phyloP scores from a whole-genome alignment of 2,113 vertebrate genomes.

The Myocastor coypus region DNA sequence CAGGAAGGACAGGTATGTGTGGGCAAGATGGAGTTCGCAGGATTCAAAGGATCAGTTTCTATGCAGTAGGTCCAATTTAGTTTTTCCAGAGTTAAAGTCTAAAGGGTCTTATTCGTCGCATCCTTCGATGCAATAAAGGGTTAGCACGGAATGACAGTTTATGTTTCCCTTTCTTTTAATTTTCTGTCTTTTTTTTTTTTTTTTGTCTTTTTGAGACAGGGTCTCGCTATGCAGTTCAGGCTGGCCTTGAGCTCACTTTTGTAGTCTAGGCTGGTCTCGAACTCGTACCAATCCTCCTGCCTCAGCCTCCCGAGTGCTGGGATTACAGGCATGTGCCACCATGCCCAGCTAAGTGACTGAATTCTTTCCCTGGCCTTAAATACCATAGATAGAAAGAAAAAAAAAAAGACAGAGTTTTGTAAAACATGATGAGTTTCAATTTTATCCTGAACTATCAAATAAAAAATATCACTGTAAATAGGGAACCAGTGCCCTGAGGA shows the following conservation, averaged over 20 bases:
- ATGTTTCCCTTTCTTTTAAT: conserved; percentile 22
- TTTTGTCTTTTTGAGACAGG: no score
- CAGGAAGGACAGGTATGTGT: neutral
- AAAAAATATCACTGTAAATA: neutral
- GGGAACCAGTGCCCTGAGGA: neutral
- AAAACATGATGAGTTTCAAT: neutral
- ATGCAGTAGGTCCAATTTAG: neutral
- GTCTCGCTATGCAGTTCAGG: no score
- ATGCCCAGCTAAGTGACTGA: no score
- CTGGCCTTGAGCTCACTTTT: no score
- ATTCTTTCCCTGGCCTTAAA: neutral
- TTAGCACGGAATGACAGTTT: conserved; percentile 37
- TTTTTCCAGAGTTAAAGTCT: conserved; percentile 25
- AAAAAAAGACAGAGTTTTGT: neutral
- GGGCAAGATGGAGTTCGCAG: neutral
- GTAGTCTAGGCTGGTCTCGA: no score
- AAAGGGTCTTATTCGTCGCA: neutral
- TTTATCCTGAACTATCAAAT: neutral
- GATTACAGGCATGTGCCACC: no score
- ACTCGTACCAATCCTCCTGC: no score
- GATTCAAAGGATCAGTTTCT: conserved; percentile 42
- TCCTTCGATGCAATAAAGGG: neutral
- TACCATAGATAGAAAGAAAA: neutral
- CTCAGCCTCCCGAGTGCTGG: no score
- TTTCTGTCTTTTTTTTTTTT: conserved; percentile 2